Percentiles rank a stretch among this genome's conserved stretches.
These are phyloP conservation scores for Lacanobia oleracea DNA, from an alignment of 2,888 invertebrate species.

Conservation along the genomic window DNA sequence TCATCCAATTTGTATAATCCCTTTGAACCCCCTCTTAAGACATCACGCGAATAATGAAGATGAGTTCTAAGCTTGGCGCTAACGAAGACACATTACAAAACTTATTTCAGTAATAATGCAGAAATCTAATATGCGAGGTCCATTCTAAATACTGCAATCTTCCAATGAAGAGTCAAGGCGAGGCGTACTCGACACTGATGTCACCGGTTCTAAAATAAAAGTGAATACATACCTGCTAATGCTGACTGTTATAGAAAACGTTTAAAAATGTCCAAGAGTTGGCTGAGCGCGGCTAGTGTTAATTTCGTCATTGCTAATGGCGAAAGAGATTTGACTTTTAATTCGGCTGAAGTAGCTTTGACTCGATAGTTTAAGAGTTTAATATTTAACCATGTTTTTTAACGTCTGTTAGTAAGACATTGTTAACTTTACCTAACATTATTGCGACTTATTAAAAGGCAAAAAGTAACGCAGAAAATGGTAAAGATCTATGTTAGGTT, in stretches of 20 bases:
- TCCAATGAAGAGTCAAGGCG: constrained; percentile 69
- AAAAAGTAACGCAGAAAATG: not conserved
- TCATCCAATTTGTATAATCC: constrained; percentile 29
- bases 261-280: constrained; percentile 34
- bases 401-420: not conserved
- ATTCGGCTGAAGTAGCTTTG: constrained; percentile 14
- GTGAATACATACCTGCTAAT: constrained; percentile 60
- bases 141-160: constrained; percentile 69
- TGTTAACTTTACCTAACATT: not conserved
- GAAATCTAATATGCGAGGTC: constrained; percentile 45
- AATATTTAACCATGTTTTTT: not conserved
- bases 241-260: constrained; percentile 23
- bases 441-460: not conserved
- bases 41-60: constrained; percentile 11
- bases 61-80: constrained; percentile 5
- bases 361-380: constrained; percentile 3
- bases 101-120: constrained; percentile 48
- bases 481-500: not conserved
- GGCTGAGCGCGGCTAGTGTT: not conserved
- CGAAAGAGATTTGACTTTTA: constrained; percentile 33
- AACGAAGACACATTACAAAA: constrained; percentile 51
- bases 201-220: constrained; percentile 76
- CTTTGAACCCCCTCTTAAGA: constrained; percentile 4
- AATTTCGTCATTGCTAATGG: constrained; percentile 28
- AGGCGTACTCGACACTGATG: constrained; percentile 69